Base-by-base conservation (phyloP, 2,797 vertebrate genomes). In the Strix occidentalis region DNA sequence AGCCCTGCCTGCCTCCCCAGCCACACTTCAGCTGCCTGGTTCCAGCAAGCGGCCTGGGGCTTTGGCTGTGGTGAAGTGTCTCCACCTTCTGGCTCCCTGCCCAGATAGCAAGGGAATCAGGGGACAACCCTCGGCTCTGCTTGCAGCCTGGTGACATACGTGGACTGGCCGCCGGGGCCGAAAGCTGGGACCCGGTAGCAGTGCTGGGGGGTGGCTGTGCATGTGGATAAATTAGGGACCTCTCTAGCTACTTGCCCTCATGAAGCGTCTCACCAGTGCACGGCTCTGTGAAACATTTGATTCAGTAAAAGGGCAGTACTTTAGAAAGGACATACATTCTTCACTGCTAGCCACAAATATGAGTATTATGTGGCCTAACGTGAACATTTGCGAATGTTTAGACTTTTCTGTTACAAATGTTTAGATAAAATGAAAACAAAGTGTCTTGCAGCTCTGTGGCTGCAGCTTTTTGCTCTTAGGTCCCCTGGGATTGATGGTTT, bases 61-160 rank as follows among this genome's bases (percentile, higher is more conserved):
- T 50, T 8, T 18, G 28, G 0, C 33, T 12, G 31, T 6, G 20
- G 19, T 37, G n/a, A 23, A 18, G 10, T 23, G 64, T 45, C 84
- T 79, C 83, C 83, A 64, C 56, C 66, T 90, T 3, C 48, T 81
- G 61, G 50, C 50, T 16, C 16, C 43, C 31, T 60, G 43, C 37
- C 24, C 25, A 6, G 5, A 17, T 10, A 48, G 51, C 10, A 1
- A 10, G 46, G 24, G 4, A 37, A 17, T 6, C 7, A 1, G 28
- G 29, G 16, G 4, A 23, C 0, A 6, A 3, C 18, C 26, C 9
- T 4, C 1, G 3, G 2, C 11, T 10, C 17, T 11, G 53, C 8
- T 57, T 4, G 2, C 13, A 16, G 33, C 6, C 12, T 4, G 24
- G 14, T 7, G 16, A 6, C 9, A 9, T 35, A 17, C 0, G 1